These are phyloP conservation scores for Nesoenas mayeri DNA, from an alignment of 2,113 vertebrate genomes.

Conservation along the genomic window DNA sequence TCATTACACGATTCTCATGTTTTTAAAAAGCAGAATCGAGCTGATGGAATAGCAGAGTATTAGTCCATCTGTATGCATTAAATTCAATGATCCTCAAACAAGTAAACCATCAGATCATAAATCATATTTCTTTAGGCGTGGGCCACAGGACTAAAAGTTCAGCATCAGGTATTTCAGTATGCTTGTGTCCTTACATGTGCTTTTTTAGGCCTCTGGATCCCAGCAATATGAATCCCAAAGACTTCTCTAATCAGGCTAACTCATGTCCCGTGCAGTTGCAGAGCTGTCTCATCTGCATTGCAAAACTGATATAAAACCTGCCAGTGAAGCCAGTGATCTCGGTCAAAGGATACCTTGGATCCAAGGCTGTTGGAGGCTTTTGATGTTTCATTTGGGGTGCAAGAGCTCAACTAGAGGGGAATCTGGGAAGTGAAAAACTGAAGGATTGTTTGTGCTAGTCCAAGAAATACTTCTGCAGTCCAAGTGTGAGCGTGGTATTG, in stretches of 20 bases:
- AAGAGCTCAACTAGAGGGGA: rapidly evolving
- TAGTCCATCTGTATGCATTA: neutral
- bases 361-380: neutral
- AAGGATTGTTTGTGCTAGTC: neutral
- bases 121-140: neutral
- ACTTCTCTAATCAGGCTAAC: neutral
- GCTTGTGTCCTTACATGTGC: neutral
- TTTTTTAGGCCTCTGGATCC: neutral
- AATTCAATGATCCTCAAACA: neutral
- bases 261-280: neutral
- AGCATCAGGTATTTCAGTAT: neutral
- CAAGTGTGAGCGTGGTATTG: neutral
- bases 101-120: neutral
- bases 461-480: neutral
- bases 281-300: neutral
- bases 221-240: neutral
- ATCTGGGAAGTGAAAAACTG: neutral
- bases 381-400: neutral
- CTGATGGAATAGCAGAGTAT: neutral
- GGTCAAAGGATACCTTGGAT: neutral
- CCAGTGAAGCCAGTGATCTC: neutral
- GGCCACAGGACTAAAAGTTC: neutral
- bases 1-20: neutral
- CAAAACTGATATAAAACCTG: neutral
- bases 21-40: neutral